Conservation (phyloP, 2,888 invertebrate genomes). For the Drosophila trichaetosa region DNA sequence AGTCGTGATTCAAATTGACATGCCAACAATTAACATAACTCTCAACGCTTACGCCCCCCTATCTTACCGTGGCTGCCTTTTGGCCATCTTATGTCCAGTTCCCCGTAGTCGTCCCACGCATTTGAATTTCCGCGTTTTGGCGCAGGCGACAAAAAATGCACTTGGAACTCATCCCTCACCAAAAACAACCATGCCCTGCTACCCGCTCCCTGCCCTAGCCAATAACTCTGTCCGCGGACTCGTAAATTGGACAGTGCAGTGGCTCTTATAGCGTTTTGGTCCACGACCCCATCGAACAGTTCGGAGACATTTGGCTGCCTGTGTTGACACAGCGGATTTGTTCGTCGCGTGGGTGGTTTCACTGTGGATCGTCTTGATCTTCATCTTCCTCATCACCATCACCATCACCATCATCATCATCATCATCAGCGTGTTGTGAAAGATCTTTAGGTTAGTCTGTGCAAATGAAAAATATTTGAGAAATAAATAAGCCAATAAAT, state of each 20-base stretch:
- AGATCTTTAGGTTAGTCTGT: conserved; percentile 52
- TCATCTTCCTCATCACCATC: conserved; percentile 2
- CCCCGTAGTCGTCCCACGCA: conserved; percentile 57
- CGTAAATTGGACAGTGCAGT: conserved; percentile 65
- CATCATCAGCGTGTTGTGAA: conserved; percentile 57
- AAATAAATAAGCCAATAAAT: conserved; percentile 77
- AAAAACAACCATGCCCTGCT: neutral
- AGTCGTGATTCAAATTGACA: conserved; percentile 83
- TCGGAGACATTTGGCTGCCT: conserved; percentile 50
- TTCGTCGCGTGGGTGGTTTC: conserved; percentile 46
- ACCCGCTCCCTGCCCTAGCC: conserved; percentile 28
- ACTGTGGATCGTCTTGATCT: conserved; percentile 34
- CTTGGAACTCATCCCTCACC: conserved; percentile 26
- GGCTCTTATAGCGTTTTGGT: conserved; percentile 34
- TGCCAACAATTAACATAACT: conserved; percentile 81
- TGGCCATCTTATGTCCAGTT: conserved; percentile 13
- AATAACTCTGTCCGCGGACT: conserved; percentile 64
- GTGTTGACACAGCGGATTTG: conserved; percentile 53
- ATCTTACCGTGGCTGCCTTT: too few relatives aligned
- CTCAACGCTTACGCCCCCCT: conserved; percentile 31
- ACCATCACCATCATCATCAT: conserved; percentile 6
- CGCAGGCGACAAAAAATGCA: conserved; percentile 46
- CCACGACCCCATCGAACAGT: conserved; percentile 53
- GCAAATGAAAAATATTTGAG: conserved; percentile 67
- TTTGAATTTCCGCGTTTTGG: conserved; percentile 72